phyloP scores from a whole-genome alignment of 2,113 vertebrate species.

The Tragulus kanchil region DNA sequence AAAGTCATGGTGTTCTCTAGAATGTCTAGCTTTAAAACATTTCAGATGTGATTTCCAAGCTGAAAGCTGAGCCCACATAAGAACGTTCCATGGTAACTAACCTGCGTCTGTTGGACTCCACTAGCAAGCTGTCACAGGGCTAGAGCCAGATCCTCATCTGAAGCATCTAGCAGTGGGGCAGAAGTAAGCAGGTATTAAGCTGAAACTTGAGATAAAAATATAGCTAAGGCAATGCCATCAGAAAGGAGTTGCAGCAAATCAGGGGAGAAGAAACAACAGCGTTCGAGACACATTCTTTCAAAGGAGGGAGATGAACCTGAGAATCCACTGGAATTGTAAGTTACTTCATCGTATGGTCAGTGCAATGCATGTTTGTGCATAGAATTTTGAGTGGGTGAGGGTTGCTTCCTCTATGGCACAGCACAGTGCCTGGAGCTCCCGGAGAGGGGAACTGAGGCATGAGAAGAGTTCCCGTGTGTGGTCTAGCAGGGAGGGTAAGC shows the following conservation, averaged over 20 bases:
- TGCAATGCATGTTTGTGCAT: not conserved
- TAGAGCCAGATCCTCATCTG: not conserved
- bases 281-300: not conserved
- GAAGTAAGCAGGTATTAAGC: not conserved
- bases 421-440: not conserved
- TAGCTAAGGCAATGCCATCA: not conserved
- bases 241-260: not conserved
- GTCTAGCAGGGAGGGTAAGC: not conserved
- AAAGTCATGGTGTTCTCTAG: constrained; percentile 53
- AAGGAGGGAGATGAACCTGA: not conserved
- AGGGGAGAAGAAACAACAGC: not conserved
- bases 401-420: not conserved
- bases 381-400: not conserved
- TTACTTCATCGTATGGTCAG: not conserved
- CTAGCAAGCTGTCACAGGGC: not conserved
- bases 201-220: not conserved
- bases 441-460: not conserved
- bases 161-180: not conserved
- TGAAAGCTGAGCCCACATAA: not conserved
- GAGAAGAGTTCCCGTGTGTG: not conserved
- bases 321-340: not conserved
- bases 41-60: constrained; percentile 37
- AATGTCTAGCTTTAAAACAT: not conserved
- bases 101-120: not conserved
- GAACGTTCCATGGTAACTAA: not conserved